These are phyloP conservation scores for Tryphoninae sp. DNA, from an alignment of 2,888 invertebrate genomes.

Conservation along the genomic window DNA sequence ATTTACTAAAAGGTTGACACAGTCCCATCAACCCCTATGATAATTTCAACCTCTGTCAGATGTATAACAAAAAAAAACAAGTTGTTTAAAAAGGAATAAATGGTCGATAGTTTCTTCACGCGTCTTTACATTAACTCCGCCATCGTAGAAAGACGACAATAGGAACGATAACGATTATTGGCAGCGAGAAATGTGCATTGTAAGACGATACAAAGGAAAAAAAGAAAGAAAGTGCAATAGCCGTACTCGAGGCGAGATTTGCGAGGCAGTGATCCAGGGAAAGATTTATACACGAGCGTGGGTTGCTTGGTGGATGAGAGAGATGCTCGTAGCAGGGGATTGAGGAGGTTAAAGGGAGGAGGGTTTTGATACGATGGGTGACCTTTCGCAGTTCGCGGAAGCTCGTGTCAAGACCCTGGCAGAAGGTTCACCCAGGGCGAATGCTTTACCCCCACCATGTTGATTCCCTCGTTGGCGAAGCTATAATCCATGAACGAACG, in stretches of 20 bases:
- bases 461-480: not conserved
- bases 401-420: conserved; percentile 58
- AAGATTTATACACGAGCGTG: conserved; percentile 25
- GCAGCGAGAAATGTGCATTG: conserved; percentile 17
- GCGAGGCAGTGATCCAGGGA: conserved; percentile 6
- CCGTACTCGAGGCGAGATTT: not conserved
- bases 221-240: conserved; percentile 13
- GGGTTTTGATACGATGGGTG: conserved; percentile 45
- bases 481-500: conserved; percentile 39
- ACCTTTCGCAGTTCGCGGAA: conserved; percentile 55
- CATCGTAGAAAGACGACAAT: conserved; percentile 5
- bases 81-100: not conserved
- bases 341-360: conserved; percentile 26
- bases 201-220: not conserved
- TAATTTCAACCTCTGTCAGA: no score
- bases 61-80: conserved; percentile 9
- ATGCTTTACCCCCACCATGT: conserved; percentile 19
- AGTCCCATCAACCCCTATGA: no score
- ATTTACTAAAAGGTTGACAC: no score
- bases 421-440: conserved; percentile 40
- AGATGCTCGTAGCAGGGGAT: conserved; percentile 1
- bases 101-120: conserved; percentile 11
- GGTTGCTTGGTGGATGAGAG: conserved; percentile 16
- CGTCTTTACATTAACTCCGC: conserved; percentile 8
- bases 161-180: conserved; percentile 21